A percentile compares a stretch with the other conserved stretches of the same genome.
Conservation (phyloP, 2,113 vertebrate species). For the Chunga burmeisteri region DNA sequence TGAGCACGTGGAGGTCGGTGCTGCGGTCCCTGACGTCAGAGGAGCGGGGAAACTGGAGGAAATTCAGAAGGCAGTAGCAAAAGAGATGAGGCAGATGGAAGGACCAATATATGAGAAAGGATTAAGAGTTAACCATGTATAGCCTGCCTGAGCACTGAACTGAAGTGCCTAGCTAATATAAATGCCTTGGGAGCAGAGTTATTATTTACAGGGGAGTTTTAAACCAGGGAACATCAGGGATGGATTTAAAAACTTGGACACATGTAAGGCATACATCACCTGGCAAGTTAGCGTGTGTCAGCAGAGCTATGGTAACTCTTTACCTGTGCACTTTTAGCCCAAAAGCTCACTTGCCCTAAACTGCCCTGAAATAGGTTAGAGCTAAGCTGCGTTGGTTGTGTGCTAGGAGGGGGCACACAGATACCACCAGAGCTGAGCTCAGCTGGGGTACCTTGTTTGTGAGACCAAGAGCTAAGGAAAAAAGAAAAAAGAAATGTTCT, state of each 20-base stretch:
- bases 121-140: neutral
- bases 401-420: neutral
- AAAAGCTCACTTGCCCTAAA: neutral
- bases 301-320: neutral
- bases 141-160: neutral
- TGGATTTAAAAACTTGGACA: neutral
- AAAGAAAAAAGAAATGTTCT: neutral
- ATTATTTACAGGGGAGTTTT: neutral
- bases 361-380: neutral
- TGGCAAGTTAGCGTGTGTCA: neutral
- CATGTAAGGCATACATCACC: neutral
- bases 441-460: neutral
- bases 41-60: neutral
- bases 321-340: neutral
- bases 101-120: neutral
- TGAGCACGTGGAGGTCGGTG: neutral
- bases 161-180: neutral
- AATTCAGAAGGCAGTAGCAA: neutral
- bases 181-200: neutral
- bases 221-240: neutral
- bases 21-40: neutral
- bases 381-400: neutral
- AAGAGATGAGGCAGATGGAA: neutral
- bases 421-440: neutral
- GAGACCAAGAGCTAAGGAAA: neutral